Percentiles rank a stretch among this genome's conserved stretches.
Evolutionary conservation across 2,113 vertebrate genomes (phyloP).

Genomic region (Cnemophilus loriae): DNA sequence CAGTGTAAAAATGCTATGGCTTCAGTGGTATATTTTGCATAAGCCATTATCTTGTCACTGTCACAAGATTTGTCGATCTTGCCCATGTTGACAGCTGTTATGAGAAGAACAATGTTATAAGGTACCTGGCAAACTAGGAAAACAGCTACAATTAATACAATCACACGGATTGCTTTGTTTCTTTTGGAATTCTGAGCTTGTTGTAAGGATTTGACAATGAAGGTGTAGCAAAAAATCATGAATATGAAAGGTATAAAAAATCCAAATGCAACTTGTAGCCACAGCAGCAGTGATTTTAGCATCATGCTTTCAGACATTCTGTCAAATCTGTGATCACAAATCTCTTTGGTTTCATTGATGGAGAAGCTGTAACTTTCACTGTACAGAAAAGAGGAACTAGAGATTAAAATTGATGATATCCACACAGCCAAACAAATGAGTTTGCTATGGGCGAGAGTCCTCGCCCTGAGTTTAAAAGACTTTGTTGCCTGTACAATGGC

Average conservation of each 20-base stretch:
- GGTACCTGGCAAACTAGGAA: constrained; percentile 87
- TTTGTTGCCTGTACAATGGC: constrained; percentile 88
- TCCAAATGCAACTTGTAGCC: constrained; percentile 77
- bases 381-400: constrained; percentile 77
- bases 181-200: constrained; percentile 82
- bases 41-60: background rate
- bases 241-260: constrained; percentile 84
- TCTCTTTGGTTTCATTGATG: background rate
- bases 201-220: constrained; percentile 79
- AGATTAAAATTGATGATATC: constrained; percentile 74
- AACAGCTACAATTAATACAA: constrained; percentile 80
- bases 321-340: constrained; percentile 75
- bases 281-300: constrained; percentile 74
- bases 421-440: constrained; percentile 77
- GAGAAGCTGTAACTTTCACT: constrained; percentile 32
- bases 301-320: background rate
- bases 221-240: constrained; percentile 84
- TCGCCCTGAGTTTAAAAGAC: constrained; percentile 80
- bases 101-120: constrained; percentile 78
- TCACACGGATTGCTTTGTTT: constrained; percentile 85
- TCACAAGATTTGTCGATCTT: constrained; percentile 32
- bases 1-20: constrained; percentile 88
- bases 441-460: constrained; percentile 61
- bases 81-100: constrained; percentile 62
- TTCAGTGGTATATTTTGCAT: constrained; percentile 61